Base-by-base conservation (phyloP, 1,140 invertebrate genomes). In the Dolichoris vasculosae region DNA sequence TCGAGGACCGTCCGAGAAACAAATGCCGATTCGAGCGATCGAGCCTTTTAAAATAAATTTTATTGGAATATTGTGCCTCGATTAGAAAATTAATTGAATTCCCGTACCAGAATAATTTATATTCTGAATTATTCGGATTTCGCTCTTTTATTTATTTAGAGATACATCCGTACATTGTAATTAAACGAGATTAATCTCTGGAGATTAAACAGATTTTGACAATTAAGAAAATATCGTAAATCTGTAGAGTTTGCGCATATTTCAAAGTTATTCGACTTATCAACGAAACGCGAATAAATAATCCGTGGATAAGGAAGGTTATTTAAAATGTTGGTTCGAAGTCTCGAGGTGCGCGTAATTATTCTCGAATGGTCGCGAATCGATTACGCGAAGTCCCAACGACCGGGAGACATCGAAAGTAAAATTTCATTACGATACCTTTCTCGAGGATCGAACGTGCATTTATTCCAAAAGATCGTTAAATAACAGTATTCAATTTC, bases 401-500 rank as follows among this genome's bases (percentile, higher is more conserved):
- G 2, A 40, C 0, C 20, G 51, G 35, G 30, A 15, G 1, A 15
- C 17, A 55, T 38, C 20, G 30, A 38, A 51, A 51, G 75, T 15
- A 51, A 51, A 76, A 78, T 26, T 78, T 78, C 32, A 35, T 78
- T 78, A 63, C 46, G 20, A 51, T 77, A 11, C 43, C 15, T 51
- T n/a, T 20, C 32, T 26, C 40, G 40, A n/a, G n/a, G n/a, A 82
- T 55, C 80, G 35, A 73, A 69, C 15, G 48, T n/a, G 48, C 46
- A 26, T 73, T 55, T 15, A 11, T 73, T 38, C 46, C 2, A 55
- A 38, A 82, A 59, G 48, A 26, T 26, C 35, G 59, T 59, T 63
- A 30, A 83, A 83, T 76, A 76, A 83, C 64, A 23, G 82, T 38
- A 46, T 83, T 83, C 71, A 76, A 83, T 83, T 83, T 59, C n/a